Base-by-base conservation (phyloP, 2,888 invertebrate genomes). In the Myathropa florea region DNA sequence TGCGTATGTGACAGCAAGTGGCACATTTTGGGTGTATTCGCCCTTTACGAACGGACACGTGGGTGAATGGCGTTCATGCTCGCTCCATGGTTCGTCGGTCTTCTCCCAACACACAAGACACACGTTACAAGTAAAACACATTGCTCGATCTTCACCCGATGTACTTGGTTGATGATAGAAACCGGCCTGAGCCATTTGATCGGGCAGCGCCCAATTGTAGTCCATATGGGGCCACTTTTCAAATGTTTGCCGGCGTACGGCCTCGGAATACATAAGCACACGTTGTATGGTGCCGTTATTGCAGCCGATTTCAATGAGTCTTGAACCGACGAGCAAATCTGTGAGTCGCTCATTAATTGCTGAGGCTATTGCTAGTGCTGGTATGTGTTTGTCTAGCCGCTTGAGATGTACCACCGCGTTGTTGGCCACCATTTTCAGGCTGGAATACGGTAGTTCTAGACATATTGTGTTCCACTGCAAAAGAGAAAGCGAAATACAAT, bases 21-120 rank as follows among this genome's bases (percentile, higher is more conserved):
- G 98, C 82, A 98, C 98, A 93, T 98, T 98, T 93, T 98, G 97
- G 12, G 98, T 98, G 91, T 97, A 98, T 93, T 98, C 98, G 39
- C 98, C 98, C 91, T 97, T 95, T 1, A 98, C 97, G 92, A 98
- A 98, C 0, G 98, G 97, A 91, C 98, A 98, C 89, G 95, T 95
- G 14, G 98, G 97, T 4, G 98, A 98, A 92, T 98, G 98, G 3
- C 98, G 94, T 93, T 98, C 98, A 91, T 98, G 98, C 92, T 98
- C 98, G 88, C 98, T 98, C 98, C 98, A 98, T 2, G 98, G 98
- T 91, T 98, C 98, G 93, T 98, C 98, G 0, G 97, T 97, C 90
- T 98, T 97, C 93, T 98, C 98, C 98, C 98, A 98, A 93, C 97
- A 97, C 6, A 98, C 98, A 26, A 98, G 94, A 91, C 98, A 98